These are phyloP conservation scores for Palythoa grandis DNA, from an alignment of 92 coral and sea anemone species.

Conservation along the genomic window DNA sequence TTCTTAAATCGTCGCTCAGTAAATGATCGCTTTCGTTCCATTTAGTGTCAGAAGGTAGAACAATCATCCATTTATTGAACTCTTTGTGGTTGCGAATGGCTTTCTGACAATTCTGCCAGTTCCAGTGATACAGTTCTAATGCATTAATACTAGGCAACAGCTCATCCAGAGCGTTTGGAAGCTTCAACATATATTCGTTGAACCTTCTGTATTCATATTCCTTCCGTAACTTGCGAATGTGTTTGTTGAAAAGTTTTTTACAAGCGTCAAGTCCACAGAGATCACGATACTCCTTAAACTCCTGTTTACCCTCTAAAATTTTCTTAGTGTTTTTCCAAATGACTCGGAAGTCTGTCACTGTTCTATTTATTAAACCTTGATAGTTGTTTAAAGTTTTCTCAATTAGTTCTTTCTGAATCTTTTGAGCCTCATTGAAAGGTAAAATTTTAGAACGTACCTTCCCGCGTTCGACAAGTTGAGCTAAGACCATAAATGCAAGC, in stretches of 20 bases:
- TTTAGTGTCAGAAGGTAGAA: conserved; percentile 72
- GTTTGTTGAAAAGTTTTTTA: conserved; percentile 89
- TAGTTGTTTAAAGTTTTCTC: conserved; percentile 80
- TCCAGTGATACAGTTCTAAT: conserved; percentile 83
- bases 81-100: conserved; percentile 84
- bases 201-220: conserved; percentile 90
- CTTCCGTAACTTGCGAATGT: conserved; percentile 85
- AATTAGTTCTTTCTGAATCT: conserved; percentile 74
- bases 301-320: conserved; percentile 75
- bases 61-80: conserved; percentile 82
- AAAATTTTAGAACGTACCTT: conserved; percentile 88
- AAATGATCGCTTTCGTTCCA: conserved; percentile 99
- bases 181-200: conserved; percentile 80
- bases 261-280: conserved; percentile 90
- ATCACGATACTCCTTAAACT: conserved; percentile 78
- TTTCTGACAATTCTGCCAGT: conserved; percentile 88
- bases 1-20: conserved; percentile 73
- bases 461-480: conserved; percentile 93
- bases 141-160: conserved; percentile 81
- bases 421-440: conserved; percentile 91
- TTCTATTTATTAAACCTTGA: conserved; percentile 85
- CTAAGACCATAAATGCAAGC: conserved; percentile 81
- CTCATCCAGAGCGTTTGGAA: conserved; percentile 93
- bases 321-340: conserved; percentile 96
- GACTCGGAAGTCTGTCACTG: conserved; percentile 82